These are phyloP conservation scores for Drosophila nebulosa DNA, from an alignment of 1,140 invertebrate genomes.

Conservation along the genomic window DNA sequence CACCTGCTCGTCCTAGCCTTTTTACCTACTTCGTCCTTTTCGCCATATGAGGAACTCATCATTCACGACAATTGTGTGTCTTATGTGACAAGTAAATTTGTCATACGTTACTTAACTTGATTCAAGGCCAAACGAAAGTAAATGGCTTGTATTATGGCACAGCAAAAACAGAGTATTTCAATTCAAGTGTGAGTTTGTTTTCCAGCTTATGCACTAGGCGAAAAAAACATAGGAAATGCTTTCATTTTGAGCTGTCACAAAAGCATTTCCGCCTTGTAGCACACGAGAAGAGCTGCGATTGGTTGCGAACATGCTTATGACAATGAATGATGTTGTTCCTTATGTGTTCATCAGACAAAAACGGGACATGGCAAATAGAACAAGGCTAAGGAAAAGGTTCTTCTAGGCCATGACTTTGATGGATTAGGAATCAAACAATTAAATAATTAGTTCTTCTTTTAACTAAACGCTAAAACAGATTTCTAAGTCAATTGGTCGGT, in stretches of 20 bases:
- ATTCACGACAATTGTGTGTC: conserved; percentile 64
- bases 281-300: conserved; percentile 23
- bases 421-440: conserved; percentile 48
- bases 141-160: conserved; percentile 29
- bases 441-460: conserved; percentile 31
- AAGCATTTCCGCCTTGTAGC: conserved; percentile 54
- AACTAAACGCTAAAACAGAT: conserved; percentile 23
- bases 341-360: conserved; percentile 26
- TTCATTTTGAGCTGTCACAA: conserved; percentile 51
- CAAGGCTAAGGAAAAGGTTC: neutral
- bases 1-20: neutral
- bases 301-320: conserved; percentile 15
- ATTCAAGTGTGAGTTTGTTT: conserved; percentile 26
- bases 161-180: conserved; percentile 21
- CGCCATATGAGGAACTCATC: conserved; percentile 21
- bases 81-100: conserved; percentile 74
- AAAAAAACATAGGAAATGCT: conserved; percentile 18
- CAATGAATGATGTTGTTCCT: conserved; percentile 43
- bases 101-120: conserved; percentile 62
- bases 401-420: conserved; percentile 19
- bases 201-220: neutral
- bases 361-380: conserved; percentile 13
- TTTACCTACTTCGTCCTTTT: conserved; percentile 9
- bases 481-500: neutral
- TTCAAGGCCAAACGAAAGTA: conserved; percentile 52